Percentiles rank a stretch among this genome's conserved stretches.
Conservation (phyloP, 1,140 invertebrate species). For the Camponotus pennsylvanicus region DNA sequence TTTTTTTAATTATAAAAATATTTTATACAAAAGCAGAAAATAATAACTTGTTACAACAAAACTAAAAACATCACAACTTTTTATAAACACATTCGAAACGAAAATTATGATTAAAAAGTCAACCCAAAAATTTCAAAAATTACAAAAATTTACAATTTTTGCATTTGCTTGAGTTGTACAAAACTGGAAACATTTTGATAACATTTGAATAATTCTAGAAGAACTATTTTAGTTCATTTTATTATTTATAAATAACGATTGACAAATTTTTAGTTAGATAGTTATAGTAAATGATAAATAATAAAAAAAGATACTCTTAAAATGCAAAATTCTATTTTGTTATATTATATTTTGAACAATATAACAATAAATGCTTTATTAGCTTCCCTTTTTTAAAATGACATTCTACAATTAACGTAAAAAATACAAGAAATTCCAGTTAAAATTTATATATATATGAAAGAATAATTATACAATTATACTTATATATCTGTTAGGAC, state of each 20-base stretch:
- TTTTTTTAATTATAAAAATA: background rate
- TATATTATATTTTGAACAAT: background rate
- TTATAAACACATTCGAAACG: background rate
- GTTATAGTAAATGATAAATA: no score
- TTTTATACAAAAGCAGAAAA: background rate
- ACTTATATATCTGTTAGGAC: background rate
- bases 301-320: no score
- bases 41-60: background rate
- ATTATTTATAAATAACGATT: background rate
- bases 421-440: background rate
- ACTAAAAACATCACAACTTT: background rate
- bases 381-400: constrained; percentile 34
- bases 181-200: background rate
- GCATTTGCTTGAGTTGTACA: background rate
- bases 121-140: background rate
- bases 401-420: constrained; percentile 14
- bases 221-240: background rate
- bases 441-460: background rate
- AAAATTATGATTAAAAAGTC: background rate
- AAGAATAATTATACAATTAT: constrained; percentile 11
- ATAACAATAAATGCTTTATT: background rate
- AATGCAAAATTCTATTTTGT: no score
- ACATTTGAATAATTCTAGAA: background rate
- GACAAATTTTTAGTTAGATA: no score
- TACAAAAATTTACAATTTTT: background rate